Conservation (phyloP, 2,888 invertebrate species). For the Aporophyla lueneburgensis region DNA sequence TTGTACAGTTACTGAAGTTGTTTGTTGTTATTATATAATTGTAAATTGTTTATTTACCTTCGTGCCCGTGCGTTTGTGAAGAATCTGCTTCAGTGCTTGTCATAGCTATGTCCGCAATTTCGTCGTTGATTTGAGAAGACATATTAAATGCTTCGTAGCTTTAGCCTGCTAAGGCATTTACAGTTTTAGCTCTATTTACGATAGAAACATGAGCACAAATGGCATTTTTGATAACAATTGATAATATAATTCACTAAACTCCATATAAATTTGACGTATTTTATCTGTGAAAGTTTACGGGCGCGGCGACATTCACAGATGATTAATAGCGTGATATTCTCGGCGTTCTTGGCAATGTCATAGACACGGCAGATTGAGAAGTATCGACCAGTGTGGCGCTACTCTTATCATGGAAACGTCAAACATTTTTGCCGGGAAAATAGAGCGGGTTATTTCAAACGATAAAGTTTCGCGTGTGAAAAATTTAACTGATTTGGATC, state of each 20-base stretch:
- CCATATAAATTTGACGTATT: constrained; percentile 41
- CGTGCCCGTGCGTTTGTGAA: constrained; percentile 83
- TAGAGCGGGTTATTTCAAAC: constrained; percentile 35
- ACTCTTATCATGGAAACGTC: constrained; percentile 23
- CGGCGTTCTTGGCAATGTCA: neutral
- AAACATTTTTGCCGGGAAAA: constrained; percentile 48
- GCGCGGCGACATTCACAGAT: constrained; percentile 49
- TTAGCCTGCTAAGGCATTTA: constrained; percentile 18
- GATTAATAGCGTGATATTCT: constrained; percentile 23
- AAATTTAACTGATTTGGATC: neutral
- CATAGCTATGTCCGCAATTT: constrained; percentile 82
- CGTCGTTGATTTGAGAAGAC: constrained; percentile 80
- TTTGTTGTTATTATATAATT: constrained; percentile 65
- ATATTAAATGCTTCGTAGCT: constrained; percentile 59
- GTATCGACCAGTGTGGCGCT: constrained; percentile 5
- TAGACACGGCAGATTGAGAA: neutral
- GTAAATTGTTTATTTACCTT: constrained; percentile 83
- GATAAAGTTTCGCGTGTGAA: neutral
- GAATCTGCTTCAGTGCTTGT: constrained; percentile 84
- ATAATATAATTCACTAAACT: constrained; percentile 17
- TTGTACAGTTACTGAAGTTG: constrained; percentile 31
- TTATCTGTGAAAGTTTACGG: constrained; percentile 45
- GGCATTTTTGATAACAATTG: constrained; percentile 38
- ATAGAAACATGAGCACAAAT: constrained; percentile 20
- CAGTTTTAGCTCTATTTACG: constrained; percentile 23